Evolutionary conservation across 2,113 vertebrate genomes (phyloP).

Genomic region (Ginglymostoma cirratum): DNA sequence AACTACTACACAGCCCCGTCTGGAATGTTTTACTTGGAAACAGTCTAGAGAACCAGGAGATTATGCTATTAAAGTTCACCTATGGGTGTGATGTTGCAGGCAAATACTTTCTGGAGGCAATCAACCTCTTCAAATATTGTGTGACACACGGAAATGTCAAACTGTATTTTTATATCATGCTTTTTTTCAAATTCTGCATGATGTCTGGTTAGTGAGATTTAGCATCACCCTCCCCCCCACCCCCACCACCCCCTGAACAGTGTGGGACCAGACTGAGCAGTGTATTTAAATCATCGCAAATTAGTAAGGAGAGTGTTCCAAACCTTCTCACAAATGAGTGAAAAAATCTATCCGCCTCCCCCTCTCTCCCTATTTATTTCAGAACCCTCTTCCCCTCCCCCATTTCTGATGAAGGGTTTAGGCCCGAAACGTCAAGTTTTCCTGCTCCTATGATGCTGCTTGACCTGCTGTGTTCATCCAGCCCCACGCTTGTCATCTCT

Average conservation of each 20-base stretch:
- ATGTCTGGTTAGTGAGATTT: neutral
- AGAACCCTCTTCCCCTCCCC: too few relatives aligned
- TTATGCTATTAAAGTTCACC: slow-evolving; percentile 44
- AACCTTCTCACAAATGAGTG: neutral
- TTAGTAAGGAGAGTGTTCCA: neutral
- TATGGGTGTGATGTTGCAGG: slow-evolving; percentile 33
- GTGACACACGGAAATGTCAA: neutral
- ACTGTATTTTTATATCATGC: neutral
- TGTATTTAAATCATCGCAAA: neutral
- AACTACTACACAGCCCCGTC: slow-evolving; percentile 52
- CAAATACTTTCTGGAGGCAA: neutral
- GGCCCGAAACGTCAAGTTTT: too few relatives aligned
- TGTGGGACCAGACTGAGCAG: neutral
- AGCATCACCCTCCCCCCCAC: neutral
- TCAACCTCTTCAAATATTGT: neutral
- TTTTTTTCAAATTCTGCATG: neutral
- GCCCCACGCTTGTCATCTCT: too few relatives aligned
- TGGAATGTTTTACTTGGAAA: slow-evolving; percentile 55
- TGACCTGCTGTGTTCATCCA: too few relatives aligned
- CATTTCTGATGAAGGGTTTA: too few relatives aligned
- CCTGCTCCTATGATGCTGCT: too few relatives aligned
- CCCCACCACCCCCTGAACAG: neutral
- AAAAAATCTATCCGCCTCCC: too few relatives aligned
- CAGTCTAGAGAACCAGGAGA: slow-evolving; percentile 42
- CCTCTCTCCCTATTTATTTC: too few relatives aligned